A percentile compares a stretch with the other conserved stretches of the same genome.
Evolutionary conservation across 2,888 invertebrate genomes (phyloP).

Genomic region (Bhutanitis thaidina): DNA sequence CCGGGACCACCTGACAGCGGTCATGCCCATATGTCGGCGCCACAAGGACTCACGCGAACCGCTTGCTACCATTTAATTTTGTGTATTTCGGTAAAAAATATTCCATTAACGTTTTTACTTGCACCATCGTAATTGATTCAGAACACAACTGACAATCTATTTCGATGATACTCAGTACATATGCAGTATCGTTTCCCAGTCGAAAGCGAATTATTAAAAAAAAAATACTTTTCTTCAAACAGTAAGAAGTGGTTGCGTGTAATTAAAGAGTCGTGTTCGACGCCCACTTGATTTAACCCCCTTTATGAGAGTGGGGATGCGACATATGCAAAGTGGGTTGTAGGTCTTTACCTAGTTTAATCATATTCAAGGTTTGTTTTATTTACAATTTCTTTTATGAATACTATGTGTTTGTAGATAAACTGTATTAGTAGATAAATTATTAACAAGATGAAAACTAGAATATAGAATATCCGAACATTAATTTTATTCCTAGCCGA

Average conservation of each 20-base stretch:
- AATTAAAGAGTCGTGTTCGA: conserved; percentile 54
- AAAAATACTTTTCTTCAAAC: not conserved
- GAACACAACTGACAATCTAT: not conserved
- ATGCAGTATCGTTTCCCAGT: conserved; percentile 15
- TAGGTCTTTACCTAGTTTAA: conserved; percentile 9
- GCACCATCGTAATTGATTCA: not conserved
- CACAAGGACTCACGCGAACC: conserved; percentile 50
- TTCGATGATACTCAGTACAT: not conserved
- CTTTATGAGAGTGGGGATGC: no score
- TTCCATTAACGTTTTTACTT: conserved; percentile 2
- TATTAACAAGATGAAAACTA: no score
- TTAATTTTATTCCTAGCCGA: no score
- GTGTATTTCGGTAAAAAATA: conserved; percentile 6
- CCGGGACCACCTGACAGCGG: conserved; percentile 67
- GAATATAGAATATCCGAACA: no score
- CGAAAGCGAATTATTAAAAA: no score
- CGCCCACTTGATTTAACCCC: conserved; percentile 59
- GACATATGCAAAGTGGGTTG: conserved; percentile 56
- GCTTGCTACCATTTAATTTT: conserved; percentile 24
- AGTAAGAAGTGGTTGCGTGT: conserved; percentile 38
- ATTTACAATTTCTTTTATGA: no score
- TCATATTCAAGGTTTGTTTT: no score
- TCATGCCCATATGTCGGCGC: conserved; percentile 66
- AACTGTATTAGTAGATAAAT: no score
- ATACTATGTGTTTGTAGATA: no score